Percentiles rank a stretch among this genome's conserved stretches.
Conservation (phyloP, 2,888 invertebrate species). For the Coelogynopora nodosa region DNA sequence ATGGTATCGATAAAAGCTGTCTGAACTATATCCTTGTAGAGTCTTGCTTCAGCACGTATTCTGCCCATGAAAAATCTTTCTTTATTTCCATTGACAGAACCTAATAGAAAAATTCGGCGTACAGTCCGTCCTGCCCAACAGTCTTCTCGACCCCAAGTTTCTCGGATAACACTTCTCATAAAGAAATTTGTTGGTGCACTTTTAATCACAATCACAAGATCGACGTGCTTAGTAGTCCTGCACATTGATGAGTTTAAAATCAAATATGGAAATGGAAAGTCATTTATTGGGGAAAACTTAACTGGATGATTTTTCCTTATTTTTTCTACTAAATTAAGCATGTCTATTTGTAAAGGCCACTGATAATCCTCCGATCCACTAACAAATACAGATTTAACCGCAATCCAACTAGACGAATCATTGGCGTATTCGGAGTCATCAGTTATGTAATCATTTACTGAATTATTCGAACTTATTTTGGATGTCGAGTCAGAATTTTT, state of each 20-base stretch:
- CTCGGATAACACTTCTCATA: conserved; percentile 71
- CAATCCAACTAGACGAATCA: background rate
- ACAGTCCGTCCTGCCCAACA: conserved; percentile 73
- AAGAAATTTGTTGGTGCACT: conserved; percentile 72
- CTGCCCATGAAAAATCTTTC: conserved; percentile 63
- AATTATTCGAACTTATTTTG: too few species aligned
- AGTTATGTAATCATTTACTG: too few species aligned
- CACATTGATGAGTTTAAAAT: background rate
- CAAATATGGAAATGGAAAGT: background rate
- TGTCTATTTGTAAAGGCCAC: conserved; percentile 41
- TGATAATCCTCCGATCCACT: conserved; percentile 39
- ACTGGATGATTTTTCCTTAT: background rate
- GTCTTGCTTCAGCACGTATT: conserved; percentile 65
- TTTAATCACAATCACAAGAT: conserved; percentile 68
- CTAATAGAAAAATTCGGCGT: conserved; percentile 65
- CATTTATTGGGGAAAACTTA: conserved; percentile 5
- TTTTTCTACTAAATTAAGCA: conserved; percentile 34
- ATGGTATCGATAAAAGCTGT: conserved; percentile 76
- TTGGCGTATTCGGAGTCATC: background rate
- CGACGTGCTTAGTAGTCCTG: background rate
- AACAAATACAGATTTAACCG: too few species aligned
- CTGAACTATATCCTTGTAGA: conserved; percentile 76
- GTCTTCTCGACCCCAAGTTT: conserved; percentile 76
- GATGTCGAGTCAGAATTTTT: too few species aligned
- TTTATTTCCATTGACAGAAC: conserved; percentile 41